A percentile compares a stretch with the other conserved stretches of the same genome.
Conservation (phyloP, 2,888 invertebrate genomes). For the Nineta flava region DNA sequence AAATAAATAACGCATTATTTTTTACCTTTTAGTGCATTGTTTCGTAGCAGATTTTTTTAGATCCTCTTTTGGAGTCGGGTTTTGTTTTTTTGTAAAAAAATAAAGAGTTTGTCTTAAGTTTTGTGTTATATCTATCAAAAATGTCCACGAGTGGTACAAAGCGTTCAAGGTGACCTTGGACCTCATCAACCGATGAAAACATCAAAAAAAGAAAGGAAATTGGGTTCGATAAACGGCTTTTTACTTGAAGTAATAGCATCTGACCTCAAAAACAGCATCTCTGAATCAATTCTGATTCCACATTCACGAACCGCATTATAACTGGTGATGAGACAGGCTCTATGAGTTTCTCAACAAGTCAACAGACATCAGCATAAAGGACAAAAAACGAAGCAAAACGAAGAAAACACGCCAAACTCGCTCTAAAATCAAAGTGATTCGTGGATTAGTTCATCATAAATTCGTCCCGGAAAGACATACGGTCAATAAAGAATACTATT, state of each 20-base stretch:
- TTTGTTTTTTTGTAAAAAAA: too few relatives aligned
- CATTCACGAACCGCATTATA: slow-evolving; percentile 15
- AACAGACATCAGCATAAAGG: slow-evolving; percentile 15
- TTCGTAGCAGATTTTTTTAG: too few relatives aligned
- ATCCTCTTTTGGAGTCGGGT: too few relatives aligned
- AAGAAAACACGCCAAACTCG: slow-evolving; percentile 15
- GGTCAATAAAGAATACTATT: slow-evolving; percentile 17
- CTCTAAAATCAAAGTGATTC: slow-evolving; percentile 7
- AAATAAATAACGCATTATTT: too few relatives aligned
- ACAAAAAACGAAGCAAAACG: too few relatives aligned
- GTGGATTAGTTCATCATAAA: slow-evolving; percentile 7
- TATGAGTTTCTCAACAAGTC: slow-evolving; percentile 17
- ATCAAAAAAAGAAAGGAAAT: slow-evolving; percentile 15
- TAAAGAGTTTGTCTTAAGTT: too few relatives aligned
- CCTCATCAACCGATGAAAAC: slow-evolving; percentile 17
- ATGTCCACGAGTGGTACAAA: neutral
- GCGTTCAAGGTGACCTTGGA: slow-evolving; percentile 14
- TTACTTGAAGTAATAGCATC: too few relatives aligned
- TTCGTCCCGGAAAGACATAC: slow-evolving; percentile 8
- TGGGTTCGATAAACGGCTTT: slow-evolving; percentile 12
- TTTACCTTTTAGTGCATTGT: too few relatives aligned
- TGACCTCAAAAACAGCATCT: neutral
- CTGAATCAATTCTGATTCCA: slow-evolving; percentile 8
- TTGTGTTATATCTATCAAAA: neutral
- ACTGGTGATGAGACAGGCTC: slow-evolving; percentile 17